Base-by-base conservation (phyloP, 1,140 invertebrate genomes). In the Bactericera cockerelli region DNA sequence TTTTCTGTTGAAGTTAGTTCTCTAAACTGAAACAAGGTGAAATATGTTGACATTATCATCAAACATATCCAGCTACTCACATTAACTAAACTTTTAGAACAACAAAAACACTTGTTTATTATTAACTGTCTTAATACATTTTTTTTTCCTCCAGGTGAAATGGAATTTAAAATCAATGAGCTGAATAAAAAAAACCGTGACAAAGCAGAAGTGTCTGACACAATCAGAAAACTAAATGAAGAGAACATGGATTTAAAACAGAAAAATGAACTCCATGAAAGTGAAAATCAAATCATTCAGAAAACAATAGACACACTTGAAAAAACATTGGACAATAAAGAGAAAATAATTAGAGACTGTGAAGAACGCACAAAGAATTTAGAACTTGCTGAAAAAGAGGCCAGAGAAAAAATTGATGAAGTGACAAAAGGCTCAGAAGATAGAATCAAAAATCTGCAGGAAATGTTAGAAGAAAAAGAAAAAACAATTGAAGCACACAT, bases 91-190 rank as follows among this genome's bases (percentile, higher is more conserved):
- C n/a, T n/a, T n/a, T n/a, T n/a, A n/a, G n/a, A n/a, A n/a, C n/a
- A n/a, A n/a, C n/a, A n/a, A n/a, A n/a, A n/a, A n/a, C n/a, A n/a
- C n/a, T n/a, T n/a, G n/a, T n/a, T n/a, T n/a, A n/a, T n/a, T n/a
- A n/a, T n/a, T n/a, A n/a, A n/a, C n/a, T n/a, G n/a, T n/a, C n/a
- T n/a, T n/a, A n/a, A n/a, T n/a, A n/a, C n/a, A n/a, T n/a, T n/a
- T n/a, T n/a, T n/a, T n/a, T n/a, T 49, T 49, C 19, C 19, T 49
- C 8, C 42, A 49, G 42, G 42, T 49, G 42, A 49, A 49, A 49
- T 49, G 42, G 42, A 49, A n/a, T 49, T 49, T n/a, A 49, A 49
- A 49, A 49, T 49, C 8, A 49, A 49, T 6, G 42, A 49, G 22
- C 42, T 49, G 22, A 19, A 16, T 8, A 49, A 49, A n/a, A 49